Evolutionary conservation across 2,797 vertebrate species (phyloP).

Genomic region (Alca torda): DNA sequence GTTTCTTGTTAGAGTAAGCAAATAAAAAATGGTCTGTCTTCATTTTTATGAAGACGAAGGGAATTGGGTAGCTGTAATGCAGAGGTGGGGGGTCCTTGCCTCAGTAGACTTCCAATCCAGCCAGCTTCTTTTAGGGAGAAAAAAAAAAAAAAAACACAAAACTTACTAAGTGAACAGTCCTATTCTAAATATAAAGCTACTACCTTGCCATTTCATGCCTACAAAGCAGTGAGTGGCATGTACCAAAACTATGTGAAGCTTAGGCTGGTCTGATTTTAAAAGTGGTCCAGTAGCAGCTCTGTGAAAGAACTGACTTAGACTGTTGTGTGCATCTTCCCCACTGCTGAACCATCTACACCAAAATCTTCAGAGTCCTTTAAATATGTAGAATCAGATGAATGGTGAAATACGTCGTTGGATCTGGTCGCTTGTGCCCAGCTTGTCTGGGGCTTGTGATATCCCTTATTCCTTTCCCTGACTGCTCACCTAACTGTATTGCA

Average conservation of each 20-base stretch:
- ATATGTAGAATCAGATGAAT: neutral
- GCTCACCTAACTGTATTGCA: neutral
- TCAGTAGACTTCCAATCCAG: accelerated
- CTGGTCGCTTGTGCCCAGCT: accelerated
- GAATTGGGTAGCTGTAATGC: neutral
- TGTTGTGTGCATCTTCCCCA: neutral
- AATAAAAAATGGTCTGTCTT: neutral
- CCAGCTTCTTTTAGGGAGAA: neutral
- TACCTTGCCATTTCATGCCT: neutral
- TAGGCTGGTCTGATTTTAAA: neutral
- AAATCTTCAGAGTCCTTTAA: neutral
- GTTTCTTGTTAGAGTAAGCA: neutral
- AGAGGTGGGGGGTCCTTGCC: neutral
- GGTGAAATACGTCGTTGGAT: neutral
- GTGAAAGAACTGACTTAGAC: neutral
- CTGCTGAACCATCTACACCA: neutral
- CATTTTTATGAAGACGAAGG: neutral
- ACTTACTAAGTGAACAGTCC: neutral
- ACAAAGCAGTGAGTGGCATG: neutral
- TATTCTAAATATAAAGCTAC: neutral
- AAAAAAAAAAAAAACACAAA: neutral
- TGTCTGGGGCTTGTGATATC: neutral
- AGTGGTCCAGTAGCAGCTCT: neutral
- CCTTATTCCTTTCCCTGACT: neutral
- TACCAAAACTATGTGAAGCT: neutral